Evolutionary conservation across 2,113 vertebrate species (phyloP), one percentile per base, ranked within the genome.

Genomic region (Herpailurus yagouaroundi): DNA sequence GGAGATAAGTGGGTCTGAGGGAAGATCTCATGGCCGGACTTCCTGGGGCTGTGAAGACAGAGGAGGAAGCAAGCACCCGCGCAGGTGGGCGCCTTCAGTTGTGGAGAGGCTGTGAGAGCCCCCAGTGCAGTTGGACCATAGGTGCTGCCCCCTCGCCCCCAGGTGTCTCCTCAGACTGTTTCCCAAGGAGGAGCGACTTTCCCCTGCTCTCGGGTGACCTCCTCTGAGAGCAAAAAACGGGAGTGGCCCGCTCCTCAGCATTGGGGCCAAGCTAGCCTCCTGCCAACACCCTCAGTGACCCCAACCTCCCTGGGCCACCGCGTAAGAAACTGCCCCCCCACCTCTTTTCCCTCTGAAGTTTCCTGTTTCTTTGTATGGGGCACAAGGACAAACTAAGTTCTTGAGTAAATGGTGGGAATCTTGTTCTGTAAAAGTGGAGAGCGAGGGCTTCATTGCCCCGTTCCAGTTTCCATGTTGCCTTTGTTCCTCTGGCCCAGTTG

Each of bases 341-440:
- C 27, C 8, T 15, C 89, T 95, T 97, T 98, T 98, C 97, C 98
- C 98, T 98, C 98, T 98, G 98, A 99, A 98, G 98, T 98, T 99
- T 99, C 99, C 99, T 99, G 99, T 98, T 98, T 98, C 98, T 99
- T 99, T 98, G 98, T 99, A 92, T 96, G 91, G 95, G 82, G 96
- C 98, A 98, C 98, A 98, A 98, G 66, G 60, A 94, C 92, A 0
- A 98, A 98, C 97, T 95, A 96, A 98, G 98, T 97, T 98, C 98
- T 98, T 71, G 92, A 69, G 96, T 97, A 98, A 98, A 98, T 96
- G 98, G 95, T 97, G 91, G 48, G 97, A 98, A 98, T 98, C 97
- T 98, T 73, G 36, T 82, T 88, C 98, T 99, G 98, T 98, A 98
- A 89, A 95, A 97, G 93, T 98, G 48, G 97, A 96, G 98, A 98